A percentile compares a stretch with the other conserved stretches of the same genome.
These are phyloP conservation scores for Aselliscus stoliczkanus DNA, from an alignment of 2,797 vertebrate genomes.

Conservation along the genomic window DNA sequence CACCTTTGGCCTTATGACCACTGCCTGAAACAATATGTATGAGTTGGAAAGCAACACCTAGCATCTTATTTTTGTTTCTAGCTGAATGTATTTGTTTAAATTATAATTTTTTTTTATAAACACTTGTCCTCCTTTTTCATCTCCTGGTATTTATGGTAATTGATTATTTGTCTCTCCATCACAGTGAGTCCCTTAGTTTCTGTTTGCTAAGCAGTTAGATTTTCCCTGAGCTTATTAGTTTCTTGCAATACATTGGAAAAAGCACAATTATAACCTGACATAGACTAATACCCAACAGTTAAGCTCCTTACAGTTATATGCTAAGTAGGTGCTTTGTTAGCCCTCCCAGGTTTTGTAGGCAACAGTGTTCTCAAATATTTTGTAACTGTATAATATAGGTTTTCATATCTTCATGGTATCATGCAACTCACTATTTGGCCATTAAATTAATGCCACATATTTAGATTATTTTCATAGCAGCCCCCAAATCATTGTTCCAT, in stretches of 20 bases:
- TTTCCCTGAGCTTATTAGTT: neutral
- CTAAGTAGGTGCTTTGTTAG: neutral
- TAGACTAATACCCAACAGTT: neutral
- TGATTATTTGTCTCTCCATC: neutral
- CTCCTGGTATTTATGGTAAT: neutral
- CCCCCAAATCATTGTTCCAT: neutral
- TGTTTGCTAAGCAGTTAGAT: neutral
- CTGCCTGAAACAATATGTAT: neutral
- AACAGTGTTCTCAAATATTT: neutral
- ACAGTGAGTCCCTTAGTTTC: neutral
- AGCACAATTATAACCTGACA: neutral
- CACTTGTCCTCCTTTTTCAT: neutral
- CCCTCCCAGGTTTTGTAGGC: neutral
- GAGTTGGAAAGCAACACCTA: neutral
- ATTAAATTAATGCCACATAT: neutral
- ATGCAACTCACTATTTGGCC: neutral
- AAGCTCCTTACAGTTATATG: neutral
- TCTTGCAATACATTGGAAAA: neutral
- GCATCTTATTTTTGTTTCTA: conserved; percentile 1
- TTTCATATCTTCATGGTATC: neutral
- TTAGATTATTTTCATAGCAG: neutral
- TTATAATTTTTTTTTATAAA: conserved; percentile 28
- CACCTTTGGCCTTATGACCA: neutral
- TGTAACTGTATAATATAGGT: neutral
- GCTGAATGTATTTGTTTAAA: neutral